A percentile compares a stretch with the other conserved stretches of the same genome.
phyloP scores from a whole-genome alignment of 2,113 vertebrate species.

The Corythornis vintsioides region DNA sequence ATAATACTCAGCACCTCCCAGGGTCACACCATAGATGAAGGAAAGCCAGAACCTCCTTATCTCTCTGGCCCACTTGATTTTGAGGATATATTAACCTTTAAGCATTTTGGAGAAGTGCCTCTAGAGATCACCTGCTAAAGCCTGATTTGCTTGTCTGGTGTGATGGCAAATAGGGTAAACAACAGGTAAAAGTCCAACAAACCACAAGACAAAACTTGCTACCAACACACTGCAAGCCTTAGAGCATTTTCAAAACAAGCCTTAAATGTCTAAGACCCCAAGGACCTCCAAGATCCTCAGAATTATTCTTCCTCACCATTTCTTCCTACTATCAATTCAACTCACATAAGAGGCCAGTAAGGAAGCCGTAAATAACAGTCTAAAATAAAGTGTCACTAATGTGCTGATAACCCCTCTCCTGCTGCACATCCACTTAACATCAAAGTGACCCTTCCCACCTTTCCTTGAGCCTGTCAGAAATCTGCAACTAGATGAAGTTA shows the following conservation, averaged over 20 bases:
- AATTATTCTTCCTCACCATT: not conserved
- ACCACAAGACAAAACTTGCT: not conserved
- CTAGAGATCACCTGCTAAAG: slow-evolving; percentile 24
- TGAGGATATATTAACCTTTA: slow-evolving; percentile 58
- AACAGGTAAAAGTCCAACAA: not conserved
- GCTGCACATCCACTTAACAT: not conserved
- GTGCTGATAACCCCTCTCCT: not conserved
- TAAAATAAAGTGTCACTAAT: not conserved
- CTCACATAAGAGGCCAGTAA: not conserved
- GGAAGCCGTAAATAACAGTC: not conserved
- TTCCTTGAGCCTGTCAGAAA: not conserved
- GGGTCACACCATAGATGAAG: not conserved
- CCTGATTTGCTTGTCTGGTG: slow-evolving; percentile 23
- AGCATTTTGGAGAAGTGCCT: slow-evolving; percentile 16
- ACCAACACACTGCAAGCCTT: not conserved
- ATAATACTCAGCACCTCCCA: not conserved
- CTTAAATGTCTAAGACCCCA: not conserved
- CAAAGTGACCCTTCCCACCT: not conserved
- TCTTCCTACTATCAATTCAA: not conserved
- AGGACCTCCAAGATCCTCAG: not conserved
- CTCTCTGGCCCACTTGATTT: slow-evolving; percentile 11
- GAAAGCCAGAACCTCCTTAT: slow-evolving; percentile 34
- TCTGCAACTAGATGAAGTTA: not conserved
- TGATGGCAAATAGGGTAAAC: not conserved
- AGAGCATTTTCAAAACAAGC: not conserved